Evolutionary conservation across 37 sponge, comb jelly and placozoan species (phyloP), one percentile per base, ranked within the genome.

Genomic region (Petrosia ficiformis): DNA sequence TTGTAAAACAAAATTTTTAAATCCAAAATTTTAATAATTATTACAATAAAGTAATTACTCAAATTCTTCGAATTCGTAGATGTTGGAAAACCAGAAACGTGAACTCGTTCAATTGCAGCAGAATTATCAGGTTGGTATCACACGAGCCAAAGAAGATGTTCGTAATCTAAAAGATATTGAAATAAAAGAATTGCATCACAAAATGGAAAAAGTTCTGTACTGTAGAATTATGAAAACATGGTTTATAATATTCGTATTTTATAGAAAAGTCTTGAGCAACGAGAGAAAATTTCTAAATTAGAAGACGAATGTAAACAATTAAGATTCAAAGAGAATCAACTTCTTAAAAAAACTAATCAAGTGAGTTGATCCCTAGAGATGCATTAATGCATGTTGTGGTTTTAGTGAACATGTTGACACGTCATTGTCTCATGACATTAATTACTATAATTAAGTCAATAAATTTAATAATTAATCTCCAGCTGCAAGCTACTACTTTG

Each of bases 321-420:
- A 29, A 11, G 28, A 26, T 11, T 29, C 11, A 61, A n/a, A 61
- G 63, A 61, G 63, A 61, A 61, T 26, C 63, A 61, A 5, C 63
- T 61, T 22, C 28, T 61, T 11, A 11, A 61, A 22, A n/a, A 11
- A 26, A 29, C 63, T 61, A 61, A 61, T 29, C 63, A 61, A 29
- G 63, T 61, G n/a, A 61, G 11, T 24, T 19, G 54, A 48, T 48
- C 16, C 54, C 54, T 19, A 48, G 54, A 48, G 5, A 5, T 26
- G 63, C 63, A 61, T n/a, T 8, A 61, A n/a, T 26, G 63, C 63
- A 61, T 61, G 26, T 61, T 48, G 54, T 48, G 54, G 54, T 48
- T 48, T 16, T 16, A 48, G 54, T 48, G 16, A 10, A 48, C 16
- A 19, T 48, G 14, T 16, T 16, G 54, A 48, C 54, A 48, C 10